Percentiles rank a stretch among this genome's conserved stretches.
phyloP scores from a whole-genome alignment of 2,888 invertebrate genomes.

The Drosophila multiciliata region DNA sequence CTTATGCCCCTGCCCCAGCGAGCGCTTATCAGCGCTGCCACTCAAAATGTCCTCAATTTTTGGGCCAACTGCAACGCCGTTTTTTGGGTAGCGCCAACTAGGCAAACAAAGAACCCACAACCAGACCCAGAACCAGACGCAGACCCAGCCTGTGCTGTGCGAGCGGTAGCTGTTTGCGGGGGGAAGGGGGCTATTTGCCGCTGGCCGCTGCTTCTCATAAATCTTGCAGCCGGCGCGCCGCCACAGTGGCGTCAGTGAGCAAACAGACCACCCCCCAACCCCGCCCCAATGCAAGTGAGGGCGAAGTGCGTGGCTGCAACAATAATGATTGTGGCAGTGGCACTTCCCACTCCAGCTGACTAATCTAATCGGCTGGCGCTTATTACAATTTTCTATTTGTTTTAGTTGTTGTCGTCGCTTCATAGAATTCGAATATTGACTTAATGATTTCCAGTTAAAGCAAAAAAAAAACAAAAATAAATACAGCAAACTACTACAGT shows the following conservation, averaged over 20 bases:
- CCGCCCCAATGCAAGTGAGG: conserved; percentile 39
- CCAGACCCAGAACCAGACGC: background rate
- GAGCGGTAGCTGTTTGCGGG: background rate
- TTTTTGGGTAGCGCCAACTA: conserved; percentile 67
- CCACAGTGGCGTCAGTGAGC: conserved; percentile 83
- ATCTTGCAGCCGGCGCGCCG: conserved; percentile 79
- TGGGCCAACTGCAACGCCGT: conserved; percentile 33
- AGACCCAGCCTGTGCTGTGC: conserved; percentile 6
- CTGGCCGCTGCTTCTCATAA: conserved; percentile 73
- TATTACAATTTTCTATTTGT: conserved; percentile 72
- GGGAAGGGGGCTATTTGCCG: background rate
- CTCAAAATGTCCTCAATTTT: conserved; percentile 78
- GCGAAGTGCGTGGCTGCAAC: conserved; percentile 8
- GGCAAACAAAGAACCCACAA: conserved; percentile 58
- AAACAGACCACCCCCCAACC: conserved; percentile 62
- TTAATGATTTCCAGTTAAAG: conserved; percentile 42
- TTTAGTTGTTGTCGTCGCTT: conserved; percentile 50
- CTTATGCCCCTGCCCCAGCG: background rate
- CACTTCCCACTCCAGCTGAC: conserved; percentile 22
- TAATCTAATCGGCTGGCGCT: conserved; percentile 79
- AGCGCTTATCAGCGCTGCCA: conserved; percentile 69
- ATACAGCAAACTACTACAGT: background rate
- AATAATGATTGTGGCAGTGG: conserved; percentile 19
- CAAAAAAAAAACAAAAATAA: background rate
- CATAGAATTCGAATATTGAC: conserved; percentile 54